Base-by-base conservation (phyloP, 2,113 vertebrate genomes). In the Lepus americanus region DNA sequence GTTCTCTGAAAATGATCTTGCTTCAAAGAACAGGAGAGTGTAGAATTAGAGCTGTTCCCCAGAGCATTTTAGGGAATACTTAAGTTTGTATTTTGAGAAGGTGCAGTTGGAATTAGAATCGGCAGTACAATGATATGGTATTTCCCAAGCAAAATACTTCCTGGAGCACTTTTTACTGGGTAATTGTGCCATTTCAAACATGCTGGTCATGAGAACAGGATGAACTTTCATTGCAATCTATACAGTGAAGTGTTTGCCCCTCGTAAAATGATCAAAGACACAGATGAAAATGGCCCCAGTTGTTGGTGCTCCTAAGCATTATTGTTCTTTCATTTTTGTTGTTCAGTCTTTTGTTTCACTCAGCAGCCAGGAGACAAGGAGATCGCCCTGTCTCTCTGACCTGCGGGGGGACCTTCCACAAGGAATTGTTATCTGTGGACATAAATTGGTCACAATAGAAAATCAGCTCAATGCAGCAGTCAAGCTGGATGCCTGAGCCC, bases 21-120 rank as follows among this genome's bases (percentile, higher is more conserved):
- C 77, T 87, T 95, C 51, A 82, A 82, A 86, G 27, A 84, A 22
- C 31, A 49, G 19, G 61, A 72, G 77, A 92, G 61, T 84, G 89
- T 31, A 89, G 80, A 89, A 94, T 83, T 87, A 84, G 17, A 74
- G 44, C 27, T 94, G 6, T 78, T 94, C n/a, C 22, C 66, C 44
- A 94, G 55, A 84, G 36, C 33, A 86, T 74, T 91, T 55, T 78
- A 83, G 89, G 61, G 91, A 91, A 89, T 69, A 61, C 9, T 31
- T 44, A 70, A 74, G 76, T 95, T 88, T 94, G 53, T 78, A 72
- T 81, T 93, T 95, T 90, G 77, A 84, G 17, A 70, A 79, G 69
- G 85, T 29, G 49, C 29, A 33, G 70, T 33, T 77, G 39, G 49
- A 94, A 96, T 83, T 76, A 92, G 4, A 94, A 83, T 36, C 33